Conservation (phyloP, 2,113 vertebrate genomes). For the Periophthalmus modestus region DNA sequence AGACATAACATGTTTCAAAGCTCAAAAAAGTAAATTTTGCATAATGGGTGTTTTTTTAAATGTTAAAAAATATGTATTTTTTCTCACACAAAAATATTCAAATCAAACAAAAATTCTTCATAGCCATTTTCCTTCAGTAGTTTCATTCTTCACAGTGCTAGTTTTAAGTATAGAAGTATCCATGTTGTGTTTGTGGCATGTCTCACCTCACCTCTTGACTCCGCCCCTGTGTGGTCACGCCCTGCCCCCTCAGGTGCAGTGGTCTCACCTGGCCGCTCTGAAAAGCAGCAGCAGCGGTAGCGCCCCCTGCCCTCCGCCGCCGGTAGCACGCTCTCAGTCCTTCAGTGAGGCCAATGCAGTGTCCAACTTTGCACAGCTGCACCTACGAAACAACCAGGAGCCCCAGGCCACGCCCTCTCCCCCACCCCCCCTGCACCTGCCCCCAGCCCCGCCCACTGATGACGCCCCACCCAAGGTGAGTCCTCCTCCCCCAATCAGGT, state of each 20-base stretch:
- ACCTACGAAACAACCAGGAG: constrained; percentile 95
- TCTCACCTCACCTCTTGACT: constrained; percentile 42
- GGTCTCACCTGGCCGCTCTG: constrained; percentile 98
- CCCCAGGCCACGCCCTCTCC: constrained; percentile 85
- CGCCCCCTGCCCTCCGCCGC: constrained; percentile 70
- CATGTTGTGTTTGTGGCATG: constrained; percentile 53
- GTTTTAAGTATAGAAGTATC: not conserved
- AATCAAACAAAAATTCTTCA: too few species aligned
- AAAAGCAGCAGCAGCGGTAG: constrained; percentile 85
- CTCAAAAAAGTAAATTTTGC: too few species aligned
- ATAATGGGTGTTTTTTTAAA: too few species aligned
- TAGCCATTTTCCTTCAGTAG: not conserved
- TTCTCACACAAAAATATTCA: too few species aligned
- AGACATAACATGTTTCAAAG: too few species aligned
- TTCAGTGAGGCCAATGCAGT: constrained; percentile 88
- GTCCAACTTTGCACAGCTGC: constrained; percentile 95
- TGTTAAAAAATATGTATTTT: too few species aligned
- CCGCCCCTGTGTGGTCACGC: constrained; percentile 79
- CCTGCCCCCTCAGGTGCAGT: constrained; percentile 92
- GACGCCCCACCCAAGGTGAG: constrained; percentile 96
- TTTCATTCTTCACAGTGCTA: not conserved
- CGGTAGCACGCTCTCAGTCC: constrained; percentile 91
- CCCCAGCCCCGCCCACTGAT: constrained; percentile 77
- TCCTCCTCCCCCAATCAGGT: not conserved
- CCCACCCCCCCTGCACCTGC: constrained; percentile 83